These are phyloP conservation scores for Rhinopithecus roxellana DNA, from an alignment of 2,113 vertebrate species.

Conservation along the genomic window DNA sequence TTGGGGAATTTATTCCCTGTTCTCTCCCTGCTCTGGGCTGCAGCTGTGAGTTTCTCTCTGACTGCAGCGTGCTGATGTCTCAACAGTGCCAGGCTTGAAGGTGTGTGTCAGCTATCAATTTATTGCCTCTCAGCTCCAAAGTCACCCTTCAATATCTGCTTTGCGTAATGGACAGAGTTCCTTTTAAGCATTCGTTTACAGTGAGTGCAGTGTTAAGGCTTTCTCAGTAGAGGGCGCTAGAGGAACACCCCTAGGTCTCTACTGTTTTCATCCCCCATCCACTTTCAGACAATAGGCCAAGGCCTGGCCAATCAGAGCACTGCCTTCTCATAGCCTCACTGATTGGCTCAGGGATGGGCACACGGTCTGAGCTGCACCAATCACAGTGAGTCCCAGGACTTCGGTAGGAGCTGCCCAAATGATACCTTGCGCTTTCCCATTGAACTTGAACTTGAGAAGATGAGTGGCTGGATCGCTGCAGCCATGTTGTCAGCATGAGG, in stretches of 20 bases:
- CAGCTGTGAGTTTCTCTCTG: neutral
- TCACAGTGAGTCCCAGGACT: neutral
- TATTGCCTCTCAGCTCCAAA: neutral
- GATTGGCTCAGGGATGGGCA: neutral
- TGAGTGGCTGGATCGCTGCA: neutral
- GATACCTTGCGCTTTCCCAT: neutral
- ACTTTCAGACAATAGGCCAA: neutral
- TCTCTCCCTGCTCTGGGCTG: neutral
- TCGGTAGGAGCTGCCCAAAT: neutral
- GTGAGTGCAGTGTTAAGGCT: neutral
- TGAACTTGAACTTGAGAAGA: neutral
- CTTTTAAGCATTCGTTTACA: neutral
- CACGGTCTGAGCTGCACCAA: neutral
- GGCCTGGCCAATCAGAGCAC: neutral
- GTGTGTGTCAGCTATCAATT: neutral
- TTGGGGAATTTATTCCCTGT: neutral
- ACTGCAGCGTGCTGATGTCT: neutral
- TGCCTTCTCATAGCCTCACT: neutral
- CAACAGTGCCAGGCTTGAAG: neutral
- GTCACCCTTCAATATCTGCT: neutral
- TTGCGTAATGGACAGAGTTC: no score
- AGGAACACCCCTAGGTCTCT: neutral
- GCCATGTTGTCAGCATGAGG: neutral
- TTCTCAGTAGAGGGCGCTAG: neutral
- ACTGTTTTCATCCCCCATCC: neutral